Evolutionary conservation across 2,113 vertebrate species (phyloP), one percentile per base, ranked within the genome.

Genomic region (Tetrao urogallus): DNA sequence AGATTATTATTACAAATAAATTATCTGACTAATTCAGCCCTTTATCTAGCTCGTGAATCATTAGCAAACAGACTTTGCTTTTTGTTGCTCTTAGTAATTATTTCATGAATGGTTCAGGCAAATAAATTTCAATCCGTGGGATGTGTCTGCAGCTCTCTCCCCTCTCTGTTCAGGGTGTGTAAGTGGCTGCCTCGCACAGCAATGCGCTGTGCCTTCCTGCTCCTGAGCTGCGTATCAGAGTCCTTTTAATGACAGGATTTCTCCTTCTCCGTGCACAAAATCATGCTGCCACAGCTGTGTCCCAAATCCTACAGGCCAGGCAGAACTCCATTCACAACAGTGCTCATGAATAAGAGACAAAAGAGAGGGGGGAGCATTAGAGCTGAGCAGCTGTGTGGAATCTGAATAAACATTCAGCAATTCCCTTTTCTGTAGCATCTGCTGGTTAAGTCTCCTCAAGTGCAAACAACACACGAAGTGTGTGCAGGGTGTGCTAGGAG

Each of bases 1-100:
- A 91, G 64, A 94, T 96, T 95, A 94, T 95, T 93, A 95, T 93
- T 94, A 88, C 94, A 95, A 96, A 95, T 95, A 94, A 96, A 96
- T 96, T 95, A 88, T 86, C 80, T 12, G 6, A 58, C 86, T 95
- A 96, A 95, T 95, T 96, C 92, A 91, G 91, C 77, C 54, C 80
- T 95, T 96, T 94, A 96, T 97, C 66, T 86, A 66, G 90, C 90
- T 93, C 90, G 75, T 96, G 95, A 96, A 94, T 95, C 92, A 97
- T 93, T 93, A 94, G 90, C 88, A 97, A 97, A 96, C 90, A 97
- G 93, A 86, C 82, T 73, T 94, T 70, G 66, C 88, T 88, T 97
- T 97, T 93, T 88, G 74, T 95, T 88, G 86, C 86, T 96, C 45
- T 95, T 76, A 80, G 73, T 96, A 96, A 96, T 96, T 96, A 92